Conservation (phyloP, 2,113 vertebrate genomes). For the Bubo scandiacus region DNA sequence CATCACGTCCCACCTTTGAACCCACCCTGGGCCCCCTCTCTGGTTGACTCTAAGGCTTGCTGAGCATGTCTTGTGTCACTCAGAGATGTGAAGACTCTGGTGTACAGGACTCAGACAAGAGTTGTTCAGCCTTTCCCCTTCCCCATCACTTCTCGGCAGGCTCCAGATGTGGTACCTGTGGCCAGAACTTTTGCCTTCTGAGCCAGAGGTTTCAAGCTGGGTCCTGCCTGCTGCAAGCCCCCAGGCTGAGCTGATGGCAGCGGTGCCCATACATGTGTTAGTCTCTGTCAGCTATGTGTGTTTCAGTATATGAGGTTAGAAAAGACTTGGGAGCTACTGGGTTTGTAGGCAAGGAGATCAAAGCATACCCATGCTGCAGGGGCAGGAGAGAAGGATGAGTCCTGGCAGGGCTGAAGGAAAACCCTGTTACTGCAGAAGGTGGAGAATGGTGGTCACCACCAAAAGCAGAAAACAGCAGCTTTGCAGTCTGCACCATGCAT, state of each 20-base stretch:
- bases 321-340: not conserved
- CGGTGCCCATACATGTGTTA: fast-evolving
- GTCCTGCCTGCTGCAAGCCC: not conserved
- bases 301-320: not conserved
- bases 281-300: not conserved
- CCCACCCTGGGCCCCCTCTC: not conserved
- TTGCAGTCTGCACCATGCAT: fast-evolving
- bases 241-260: fast-evolving
- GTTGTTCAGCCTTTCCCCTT: not conserved
- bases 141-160: not conserved
- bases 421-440: not conserved
- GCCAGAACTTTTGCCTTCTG: not conserved
- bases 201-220: not conserved
- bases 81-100: not conserved
- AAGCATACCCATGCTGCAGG: not conserved
- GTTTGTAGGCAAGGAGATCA: not conserved
- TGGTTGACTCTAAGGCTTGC: not conserved
- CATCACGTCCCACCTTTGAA: not conserved
- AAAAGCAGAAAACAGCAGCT: not conserved
- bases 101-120: not conserved
- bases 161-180: not conserved
- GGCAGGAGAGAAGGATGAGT: not conserved
- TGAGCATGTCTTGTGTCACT: not conserved
- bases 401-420: not conserved
- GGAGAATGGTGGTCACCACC: not conserved